These are phyloP conservation scores for Monarcha castaneiventris DNA, from an alignment of 2,113 vertebrate genomes.

Conservation along the genomic window DNA sequence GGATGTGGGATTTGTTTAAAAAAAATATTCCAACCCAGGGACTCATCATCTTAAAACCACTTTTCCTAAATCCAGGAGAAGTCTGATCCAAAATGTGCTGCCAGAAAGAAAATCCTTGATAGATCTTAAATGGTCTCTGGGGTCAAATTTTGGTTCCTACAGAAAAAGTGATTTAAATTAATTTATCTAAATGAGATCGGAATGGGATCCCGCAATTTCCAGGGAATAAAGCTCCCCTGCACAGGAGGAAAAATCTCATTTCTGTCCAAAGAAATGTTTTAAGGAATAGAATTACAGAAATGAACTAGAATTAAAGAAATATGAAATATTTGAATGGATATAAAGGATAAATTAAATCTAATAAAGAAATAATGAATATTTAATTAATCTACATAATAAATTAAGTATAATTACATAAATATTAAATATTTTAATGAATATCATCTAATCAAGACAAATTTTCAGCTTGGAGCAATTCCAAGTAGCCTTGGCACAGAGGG, in stretches of 20 bases:
- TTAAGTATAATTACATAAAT: background rate
- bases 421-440: background rate
- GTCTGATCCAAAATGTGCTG: background rate
- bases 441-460: background rate
- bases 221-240: background rate
- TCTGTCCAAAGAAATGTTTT: background rate
- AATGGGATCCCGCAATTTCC: background rate
- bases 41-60: background rate
- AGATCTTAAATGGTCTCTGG: background rate
- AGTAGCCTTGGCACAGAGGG: background rate
- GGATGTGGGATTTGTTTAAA: background rate
- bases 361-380: no score
- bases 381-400: background rate
- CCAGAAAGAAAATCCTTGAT: background rate
- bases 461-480: background rate
- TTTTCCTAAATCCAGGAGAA: background rate
- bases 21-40: rapidly evolving
- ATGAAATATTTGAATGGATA: background rate
- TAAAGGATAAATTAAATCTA: no score
- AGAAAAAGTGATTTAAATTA: background rate
- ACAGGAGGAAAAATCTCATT: background rate
- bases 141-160: background rate
- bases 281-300: background rate
- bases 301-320: background rate
- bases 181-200: background rate